Conservation (phyloP, 2,888 invertebrate species). For the Heliconius aoede region DNA sequence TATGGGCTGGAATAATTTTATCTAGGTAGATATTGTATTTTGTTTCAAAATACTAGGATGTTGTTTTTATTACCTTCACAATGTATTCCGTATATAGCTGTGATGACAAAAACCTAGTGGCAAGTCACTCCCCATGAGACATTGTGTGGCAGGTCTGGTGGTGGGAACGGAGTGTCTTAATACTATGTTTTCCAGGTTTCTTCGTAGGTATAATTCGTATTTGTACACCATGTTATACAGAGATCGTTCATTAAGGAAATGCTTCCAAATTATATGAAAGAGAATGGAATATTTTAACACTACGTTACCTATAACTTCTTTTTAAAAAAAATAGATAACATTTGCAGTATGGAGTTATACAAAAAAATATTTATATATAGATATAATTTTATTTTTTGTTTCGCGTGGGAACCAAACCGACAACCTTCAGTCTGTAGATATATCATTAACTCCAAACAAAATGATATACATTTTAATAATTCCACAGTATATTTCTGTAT, state of each 20-base stretch:
- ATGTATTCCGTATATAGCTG: too few species aligned
- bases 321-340: background rate
- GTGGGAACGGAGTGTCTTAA: too few species aligned
- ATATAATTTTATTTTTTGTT: background rate
- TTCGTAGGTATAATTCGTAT: too few species aligned
- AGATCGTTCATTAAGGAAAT: too few species aligned
- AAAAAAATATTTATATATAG: background rate
- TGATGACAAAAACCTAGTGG: too few species aligned
- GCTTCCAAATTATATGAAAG: background rate
- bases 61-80: too few species aligned
- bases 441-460: background rate
- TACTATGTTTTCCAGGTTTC: too few species aligned
- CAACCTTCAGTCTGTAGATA: background rate
- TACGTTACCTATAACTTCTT: background rate
- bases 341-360: background rate
- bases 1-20: background rate
- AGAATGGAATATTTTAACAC: background rate
- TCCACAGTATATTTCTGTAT: conserved; percentile 3
- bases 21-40: background rate
- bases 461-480: conserved; percentile 1
- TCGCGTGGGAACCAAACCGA: background rate
- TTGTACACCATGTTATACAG: too few species aligned
- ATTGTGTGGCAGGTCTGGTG: too few species aligned
- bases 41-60: background rate
- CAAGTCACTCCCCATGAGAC: too few species aligned